These are phyloP conservation scores for Anoplolepis gracilipes DNA, from an alignment of 1,140 invertebrate genomes.

Conservation along the genomic window DNA sequence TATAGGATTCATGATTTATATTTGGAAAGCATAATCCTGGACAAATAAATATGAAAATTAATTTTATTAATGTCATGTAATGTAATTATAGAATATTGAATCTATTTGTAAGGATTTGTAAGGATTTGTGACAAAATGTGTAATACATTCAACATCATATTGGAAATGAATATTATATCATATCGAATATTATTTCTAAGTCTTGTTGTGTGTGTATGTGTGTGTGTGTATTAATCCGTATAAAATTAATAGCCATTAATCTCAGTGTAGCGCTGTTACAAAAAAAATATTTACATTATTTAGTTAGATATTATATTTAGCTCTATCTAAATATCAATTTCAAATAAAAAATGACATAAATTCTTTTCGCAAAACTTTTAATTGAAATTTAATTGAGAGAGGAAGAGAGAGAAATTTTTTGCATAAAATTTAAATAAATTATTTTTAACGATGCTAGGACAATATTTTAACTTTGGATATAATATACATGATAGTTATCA, in stretches of 20 bases:
- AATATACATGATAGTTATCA: conserved; percentile 8
- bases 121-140: too few relatives aligned
- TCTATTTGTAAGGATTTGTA: too few relatives aligned
- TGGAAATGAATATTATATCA: background rate
- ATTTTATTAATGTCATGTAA: too few relatives aligned
- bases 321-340: conserved; percentile 12
- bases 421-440: background rate
- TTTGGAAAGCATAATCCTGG: too few relatives aligned
- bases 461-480: conserved; percentile 31
- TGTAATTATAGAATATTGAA: too few relatives aligned
- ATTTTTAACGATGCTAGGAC: conserved; percentile 11
- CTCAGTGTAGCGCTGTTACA: background rate
- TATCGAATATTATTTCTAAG: conserved; percentile 1
- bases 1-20: too few relatives aligned
- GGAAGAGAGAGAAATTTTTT: conserved; percentile 20
- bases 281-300: conserved; percentile 32
- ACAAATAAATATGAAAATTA: too few relatives aligned
- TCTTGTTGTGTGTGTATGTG: background rate
- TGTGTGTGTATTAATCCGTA: too few relatives aligned
- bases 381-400: conserved; percentile 38
- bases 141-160: too few relatives aligned
- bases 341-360: conserved; percentile 43
- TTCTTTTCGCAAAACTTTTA: conserved; percentile 43
- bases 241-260: conserved; percentile 5
- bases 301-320: conserved; percentile 37